Evolutionary conservation across 1,140 invertebrate species (phyloP), one percentile per base, ranked within the genome.

Genomic region (Philaenus spumarius): DNA sequence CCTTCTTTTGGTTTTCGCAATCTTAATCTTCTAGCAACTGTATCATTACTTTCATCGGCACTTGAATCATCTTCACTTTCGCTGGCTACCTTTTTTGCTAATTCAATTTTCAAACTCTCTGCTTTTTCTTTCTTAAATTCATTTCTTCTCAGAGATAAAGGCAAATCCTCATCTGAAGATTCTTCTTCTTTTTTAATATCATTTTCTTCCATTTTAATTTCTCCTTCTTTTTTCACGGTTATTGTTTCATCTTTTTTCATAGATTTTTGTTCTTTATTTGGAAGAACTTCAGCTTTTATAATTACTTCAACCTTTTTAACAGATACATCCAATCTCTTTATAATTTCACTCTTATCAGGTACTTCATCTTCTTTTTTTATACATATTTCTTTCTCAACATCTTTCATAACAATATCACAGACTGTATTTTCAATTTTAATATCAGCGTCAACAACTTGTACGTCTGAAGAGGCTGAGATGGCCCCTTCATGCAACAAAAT

Each of bases 41-140:
- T 23, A 56, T 39, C 14, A 22, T 15, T 46, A 23, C 14, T 43
- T 51, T 55, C 52, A 23, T 50, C 53, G n/a, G 20, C 57, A 59
- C 51, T 60, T 34, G 24, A 47, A 24, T 57, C 40, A n/a, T 9
- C 17, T 45, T 54, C 42, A 48, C 26, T 54, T 45, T 60, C 19
- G 37, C 11, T 55, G 35, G 56, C 46, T 54, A 61, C 42, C 51
- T 59, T 55, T 24, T 48, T 57, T 46, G 19, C 20, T 4, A 34
- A 24, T 60, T 55, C 52, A 24, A 15, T 19, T 11, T 30, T 34
- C 40, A 39, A 42, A 42, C 17, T 55, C 14, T 24, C 24, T 55
- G 42, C 52, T 55, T 55, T 55, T n/a, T 19, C 30, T 48, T 51
- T 53, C 61, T 61, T 53, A 26, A 54, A 45, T 37, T 61, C 52